These are phyloP conservation scores for Thryonomys swinderianus DNA, from an alignment of 2,113 vertebrate genomes.

Conservation along the genomic window DNA sequence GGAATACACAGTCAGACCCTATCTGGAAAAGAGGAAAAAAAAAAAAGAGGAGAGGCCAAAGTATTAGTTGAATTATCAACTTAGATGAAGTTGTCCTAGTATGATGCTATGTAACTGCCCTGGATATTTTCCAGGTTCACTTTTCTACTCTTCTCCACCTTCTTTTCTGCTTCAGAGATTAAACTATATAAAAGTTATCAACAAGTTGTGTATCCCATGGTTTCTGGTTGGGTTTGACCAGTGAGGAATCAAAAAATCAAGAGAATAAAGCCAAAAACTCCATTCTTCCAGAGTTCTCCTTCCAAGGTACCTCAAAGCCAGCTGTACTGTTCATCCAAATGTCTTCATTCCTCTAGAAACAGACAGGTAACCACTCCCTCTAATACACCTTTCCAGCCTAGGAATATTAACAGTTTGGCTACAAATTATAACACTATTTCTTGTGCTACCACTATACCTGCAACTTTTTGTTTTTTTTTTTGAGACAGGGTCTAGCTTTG, in stretches of 20 bases:
- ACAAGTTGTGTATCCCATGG: background rate
- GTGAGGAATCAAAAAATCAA: background rate
- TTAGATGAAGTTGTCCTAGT: background rate
- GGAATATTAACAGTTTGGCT: background rate
- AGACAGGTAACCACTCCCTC: constrained; percentile 2
- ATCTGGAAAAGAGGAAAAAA: background rate
- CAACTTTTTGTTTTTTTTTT: too few relatives aligned
- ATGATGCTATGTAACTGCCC: background rate
- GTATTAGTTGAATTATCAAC: background rate
- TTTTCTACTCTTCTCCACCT: background rate
- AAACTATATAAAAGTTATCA: constrained; percentile 4
- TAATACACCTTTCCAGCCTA: background rate
- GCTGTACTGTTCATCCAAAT: background rate
- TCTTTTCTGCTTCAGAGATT: background rate
- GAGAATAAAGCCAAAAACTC: constrained; percentile 14
- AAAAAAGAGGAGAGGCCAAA: background rate
- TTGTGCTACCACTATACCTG: background rate
- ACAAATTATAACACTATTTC: constrained; percentile 21
- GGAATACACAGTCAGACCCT: background rate
- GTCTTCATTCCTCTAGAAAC: background rate
- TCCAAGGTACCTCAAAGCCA: background rate
- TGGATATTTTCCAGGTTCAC: background rate
- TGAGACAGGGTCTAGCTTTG: too few relatives aligned
- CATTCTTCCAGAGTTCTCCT: background rate
- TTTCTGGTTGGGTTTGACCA: background rate